Evolutionary conservation across 2,888 invertebrate species (phyloP), one percentile per base, ranked within the genome.

Genomic region (Artemia sinica): DNA sequence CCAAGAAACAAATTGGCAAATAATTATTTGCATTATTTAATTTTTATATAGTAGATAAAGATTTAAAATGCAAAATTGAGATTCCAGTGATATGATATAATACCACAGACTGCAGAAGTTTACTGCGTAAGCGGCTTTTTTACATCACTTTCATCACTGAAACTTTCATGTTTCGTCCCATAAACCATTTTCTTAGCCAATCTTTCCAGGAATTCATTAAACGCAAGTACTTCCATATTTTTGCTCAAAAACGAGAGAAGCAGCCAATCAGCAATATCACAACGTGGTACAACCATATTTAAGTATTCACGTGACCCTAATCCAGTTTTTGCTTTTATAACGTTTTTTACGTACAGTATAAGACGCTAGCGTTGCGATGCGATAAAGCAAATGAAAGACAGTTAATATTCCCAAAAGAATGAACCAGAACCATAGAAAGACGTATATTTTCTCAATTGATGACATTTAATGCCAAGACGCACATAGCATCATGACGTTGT

Each of bases 231-330:
- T 65, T 75, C 74, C 72, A 73, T 71, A 66, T 73, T 73, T 66
- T 72, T 71, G 48, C 71, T 68, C 1, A 73, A 70, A 48, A 72
- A 71, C 49, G 50, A 28, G 50, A 73, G 68, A 10, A 73, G 70
- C 49, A 73, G 69, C 72, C 72, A 73, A 52, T 73, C 72, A n/a
- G 72, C 72, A 14, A 74, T 63, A 41, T 71, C 66, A 49, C 71
- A 69, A 12, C 65, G 65, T 18, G 70, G 65, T n/a, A 72, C 70
- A 8, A 72, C 51, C 2, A 70, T 66, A 8, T 70, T 68, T 13
- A 72, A 65, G 67, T 72, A 70, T 58, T 71, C 71, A 49, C 65
- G 48, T 8, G 48, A 65, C 12, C 68, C 69, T 81, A 89, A 89
- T 71, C 88, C 82, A 58, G 74, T 73, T 48, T 72, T 68, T 50